Base-by-base conservation (phyloP, 2,888 invertebrate genomes). In the Tetheella fluctuosa region DNA sequence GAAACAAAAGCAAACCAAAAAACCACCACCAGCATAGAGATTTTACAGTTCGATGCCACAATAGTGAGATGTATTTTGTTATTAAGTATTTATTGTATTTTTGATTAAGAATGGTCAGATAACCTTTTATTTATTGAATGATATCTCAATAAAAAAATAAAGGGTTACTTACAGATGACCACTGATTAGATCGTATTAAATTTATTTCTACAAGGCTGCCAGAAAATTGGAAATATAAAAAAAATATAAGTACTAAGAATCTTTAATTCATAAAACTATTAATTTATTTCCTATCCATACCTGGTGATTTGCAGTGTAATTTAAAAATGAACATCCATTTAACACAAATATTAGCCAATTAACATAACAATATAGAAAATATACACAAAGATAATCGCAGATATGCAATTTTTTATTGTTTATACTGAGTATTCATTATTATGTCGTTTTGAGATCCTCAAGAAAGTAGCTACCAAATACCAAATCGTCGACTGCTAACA, bases 1-100 rank as follows among this genome's bases (percentile, higher is more conserved):
- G 67, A 77, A 77, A 58, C 68, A 53, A 4, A 63, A 54, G 57
- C 62, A 63, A n/a, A 72, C 67, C 4, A 72, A 63, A 7, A 61
- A 57, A 30, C 58, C 59, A 5, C 69, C 61, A 30, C 58, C 59
- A 5, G 69, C 61, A 4, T 72, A 68, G 58, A 72, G 58, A 72
- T 64, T 57, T 60, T 54, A 7, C 30, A 60, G 8, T 60, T 52
- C 12, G 34, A 48, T 17, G 13, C 28, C 4, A 17, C 13, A 28
- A 53, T 39, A 42, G 42, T 53, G 54, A 48, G 54, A 48, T 48
- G 25, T 48, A 5, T 23, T 23, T n/a, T 53, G 7, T 30, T 54
- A 17, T 13, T 52, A 37, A 13, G 10, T 42, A 42, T 42, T 23
- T 10, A 59, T 37, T 37, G 55, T n/a, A 52, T 60, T 17, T n/a